phyloP scores from a whole-genome alignment of 1,140 invertebrate genomes.

The Patella vulgata region DNA sequence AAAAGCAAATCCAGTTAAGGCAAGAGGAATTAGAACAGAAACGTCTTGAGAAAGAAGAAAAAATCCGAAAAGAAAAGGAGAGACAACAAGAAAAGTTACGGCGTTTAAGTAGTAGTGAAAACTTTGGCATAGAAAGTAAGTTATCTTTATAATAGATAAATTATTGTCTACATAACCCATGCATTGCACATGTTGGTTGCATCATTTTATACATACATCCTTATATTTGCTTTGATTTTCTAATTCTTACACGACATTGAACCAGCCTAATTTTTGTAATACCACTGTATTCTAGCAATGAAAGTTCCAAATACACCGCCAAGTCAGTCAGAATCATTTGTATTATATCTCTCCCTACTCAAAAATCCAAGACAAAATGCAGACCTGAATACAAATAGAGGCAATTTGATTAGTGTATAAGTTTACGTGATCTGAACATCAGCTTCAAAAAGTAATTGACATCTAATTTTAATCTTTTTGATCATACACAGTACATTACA shows the following conservation, averaged over 20 bases:
- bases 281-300: no score
- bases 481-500: no score
- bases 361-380: conserved; percentile 7
- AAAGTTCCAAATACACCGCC: conserved; percentile 21
- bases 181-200: not conserved
- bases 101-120: conserved; percentile 52
- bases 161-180: conserved; percentile 3
- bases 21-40: conserved; percentile 55
- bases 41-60: conserved; percentile 57
- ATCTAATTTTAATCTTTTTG: no score
- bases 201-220: no score
- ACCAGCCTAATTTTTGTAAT: no score
- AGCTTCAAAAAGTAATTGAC: no score
- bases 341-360: not conserved
- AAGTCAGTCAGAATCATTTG: conserved; percentile 4
- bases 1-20: conserved; percentile 42
- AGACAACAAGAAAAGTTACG: conserved; percentile 56
- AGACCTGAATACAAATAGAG: no score
- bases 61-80: conserved; percentile 57
- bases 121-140: conserved; percentile 51
- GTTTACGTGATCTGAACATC: no score
- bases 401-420: no score
- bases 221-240: no score
- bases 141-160: not conserved
- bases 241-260: no score